Evolutionary conservation across 1,140 invertebrate genomes (phyloP), one percentile per base, ranked within the genome.

Genomic region (Harlomillsia oculata): DNA sequence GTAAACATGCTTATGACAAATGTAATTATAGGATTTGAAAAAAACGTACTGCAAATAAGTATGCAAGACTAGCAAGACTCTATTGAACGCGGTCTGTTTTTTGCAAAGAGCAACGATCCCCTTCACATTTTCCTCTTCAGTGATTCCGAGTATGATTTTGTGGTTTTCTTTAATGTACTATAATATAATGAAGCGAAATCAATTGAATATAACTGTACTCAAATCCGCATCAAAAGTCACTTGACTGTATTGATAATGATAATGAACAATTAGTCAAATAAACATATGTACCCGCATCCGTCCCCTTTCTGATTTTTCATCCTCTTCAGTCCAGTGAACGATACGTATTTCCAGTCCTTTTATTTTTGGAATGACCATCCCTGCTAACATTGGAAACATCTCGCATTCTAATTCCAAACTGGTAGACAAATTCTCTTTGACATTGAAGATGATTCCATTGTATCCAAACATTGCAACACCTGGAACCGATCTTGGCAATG

Each of bases 361-460:
- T 30, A 48, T 34, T 53, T 64, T 61, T 29, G 62, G 59, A 29
- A 61, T 55, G 8, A 48, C 51, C 51, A 64, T 26, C 13, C 50
- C 36, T 29, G 50, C 62, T 20, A 64, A 5, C 21, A 49, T 26
- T 11, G 59, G 59, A 14, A 62, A 48, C 21, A 13, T 9, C 13
- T 39, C 36, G 5, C 21, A 23, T 28, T 64, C 59, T 13, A 53
- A 39, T 59, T 64, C 62, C 5, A 59, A 18, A 9, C n/a, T n/a
- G n/a, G n/a, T n/a, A n/a, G n/a, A n/a, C n/a, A n/a, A n/a, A n/a
- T n/a, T n/a, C n/a, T n/a, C n/a, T n/a, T n/a, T n/a, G n/a, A n/a
- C n/a, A n/a, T n/a, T n/a, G n/a, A n/a, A n/a, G n/a, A n/a, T n/a
- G n/a, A n/a, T n/a, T n/a, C n/a, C n/a, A n/a, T n/a, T n/a, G n/a